Conservation (phyloP, 2,888 invertebrate genomes). For the Spicauda simplicius region DNA sequence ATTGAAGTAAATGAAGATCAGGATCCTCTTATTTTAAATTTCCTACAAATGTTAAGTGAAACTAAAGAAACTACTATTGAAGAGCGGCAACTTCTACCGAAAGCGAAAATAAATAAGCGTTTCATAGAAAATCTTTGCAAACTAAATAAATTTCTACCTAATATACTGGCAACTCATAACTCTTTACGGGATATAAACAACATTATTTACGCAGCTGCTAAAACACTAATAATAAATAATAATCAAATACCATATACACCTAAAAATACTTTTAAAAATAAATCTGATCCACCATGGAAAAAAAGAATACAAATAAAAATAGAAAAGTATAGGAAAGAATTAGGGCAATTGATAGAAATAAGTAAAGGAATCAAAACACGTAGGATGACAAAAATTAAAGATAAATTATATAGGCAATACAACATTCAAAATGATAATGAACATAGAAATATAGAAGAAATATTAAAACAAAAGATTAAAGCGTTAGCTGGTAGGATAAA, state of each 20-base stretch:
- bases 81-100: slow-evolving; percentile 13
- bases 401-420: slow-evolving; percentile 13
- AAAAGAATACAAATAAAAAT: slow-evolving; percentile 14
- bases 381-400: slow-evolving; percentile 6
- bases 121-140: slow-evolving; percentile 14
- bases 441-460: neutral
- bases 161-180: slow-evolving; percentile 6
- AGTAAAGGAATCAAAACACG: neutral
- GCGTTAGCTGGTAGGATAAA: slow-evolving; percentile 20
- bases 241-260: slow-evolving; percentile 21
- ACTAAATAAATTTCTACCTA: slow-evolving; percentile 28
- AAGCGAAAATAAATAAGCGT: slow-evolving; percentile 9
- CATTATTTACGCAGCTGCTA: slow-evolving; percentile 23
- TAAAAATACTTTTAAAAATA: neutral
- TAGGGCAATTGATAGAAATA: slow-evolving; percentile 8
- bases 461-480: slow-evolving; percentile 1
- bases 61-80: slow-evolving; percentile 1
- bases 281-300: slow-evolving; percentile 23
- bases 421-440: slow-evolving; percentile 8
- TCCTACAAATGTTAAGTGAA: slow-evolving; percentile 4
- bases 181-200: slow-evolving; percentile 9
- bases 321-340: slow-evolving; percentile 16
- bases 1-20: slow-evolving; percentile 6
- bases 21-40: neutral
- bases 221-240: slow-evolving; percentile 23